Evolutionary conservation across 2,113 vertebrate genomes (phyloP).

Genomic region (Paraplagusia blochii): DNA sequence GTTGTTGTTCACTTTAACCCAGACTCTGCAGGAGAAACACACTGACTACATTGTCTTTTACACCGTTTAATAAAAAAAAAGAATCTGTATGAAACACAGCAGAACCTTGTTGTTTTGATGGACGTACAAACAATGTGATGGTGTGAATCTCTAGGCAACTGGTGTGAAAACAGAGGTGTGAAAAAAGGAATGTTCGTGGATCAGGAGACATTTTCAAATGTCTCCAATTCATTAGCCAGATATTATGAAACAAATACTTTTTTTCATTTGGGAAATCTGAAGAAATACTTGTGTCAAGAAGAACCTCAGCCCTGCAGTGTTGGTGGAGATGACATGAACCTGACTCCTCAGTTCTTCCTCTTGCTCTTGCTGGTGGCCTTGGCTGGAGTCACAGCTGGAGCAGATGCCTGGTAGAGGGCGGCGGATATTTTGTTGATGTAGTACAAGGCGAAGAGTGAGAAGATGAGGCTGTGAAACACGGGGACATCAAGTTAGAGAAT

Average conservation of each 20-base stretch:
- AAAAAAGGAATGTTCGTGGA: conserved; percentile 40
- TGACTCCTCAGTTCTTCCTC: conserved; percentile 83
- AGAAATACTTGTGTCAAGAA: too few relatives aligned
- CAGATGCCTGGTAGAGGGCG: conserved; percentile 85
- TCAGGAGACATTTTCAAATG: neutral
- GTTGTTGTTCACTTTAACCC: too few relatives aligned
- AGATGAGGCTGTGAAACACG: conserved; percentile 80
- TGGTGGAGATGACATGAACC: neutral
- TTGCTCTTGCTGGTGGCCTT: conserved; percentile 89
- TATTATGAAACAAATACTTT: neutral
- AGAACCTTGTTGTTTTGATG: conserved; percentile 12
- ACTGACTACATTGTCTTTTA: conserved; percentile 10
- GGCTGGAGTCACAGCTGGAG: conserved; percentile 63
- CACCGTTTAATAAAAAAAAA: conserved; percentile 71
- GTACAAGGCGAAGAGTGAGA: conserved; percentile 89
- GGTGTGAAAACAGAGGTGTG: conserved; percentile 16
- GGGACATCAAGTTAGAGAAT: too few relatives aligned
- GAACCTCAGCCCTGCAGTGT: conserved; percentile 8
- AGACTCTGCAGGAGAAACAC: too few relatives aligned
- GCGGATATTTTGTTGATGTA: conserved; percentile 98
- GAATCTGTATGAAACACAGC: conserved; percentile 54
- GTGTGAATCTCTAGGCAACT: conserved; percentile 34
- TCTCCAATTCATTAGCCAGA: too few relatives aligned
- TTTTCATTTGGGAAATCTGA: neutral
- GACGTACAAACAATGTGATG: conserved; percentile 18